Conservation (phyloP, 2,113 vertebrate species). For the Trogon melanurus region DNA sequence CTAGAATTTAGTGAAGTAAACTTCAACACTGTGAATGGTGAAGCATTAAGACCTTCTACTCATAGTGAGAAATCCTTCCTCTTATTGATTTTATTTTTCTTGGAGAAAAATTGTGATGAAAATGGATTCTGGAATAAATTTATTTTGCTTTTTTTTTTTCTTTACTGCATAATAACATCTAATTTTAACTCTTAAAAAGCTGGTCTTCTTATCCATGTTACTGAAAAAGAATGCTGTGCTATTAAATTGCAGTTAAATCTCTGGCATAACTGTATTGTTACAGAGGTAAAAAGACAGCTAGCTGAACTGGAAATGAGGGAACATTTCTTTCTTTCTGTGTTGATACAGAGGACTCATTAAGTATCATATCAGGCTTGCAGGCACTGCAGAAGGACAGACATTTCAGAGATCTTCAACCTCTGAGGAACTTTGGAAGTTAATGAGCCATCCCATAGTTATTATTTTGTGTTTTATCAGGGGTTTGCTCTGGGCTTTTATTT, state of each 20-base stretch:
- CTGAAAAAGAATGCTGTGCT: neutral
- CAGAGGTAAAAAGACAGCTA: neutral
- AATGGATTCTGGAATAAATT: slow-evolving; percentile 4
- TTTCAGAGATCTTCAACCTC: slow-evolving; percentile 25
- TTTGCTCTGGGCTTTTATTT: slow-evolving; percentile 41
- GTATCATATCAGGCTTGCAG: neutral
- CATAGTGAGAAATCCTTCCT: neutral
- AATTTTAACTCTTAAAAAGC: slow-evolving; percentile 6
- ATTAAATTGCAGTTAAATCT: neutral
- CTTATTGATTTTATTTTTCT: slow-evolving; percentile 16
- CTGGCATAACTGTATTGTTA: neutral
- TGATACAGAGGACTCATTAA: slow-evolving; percentile 44
- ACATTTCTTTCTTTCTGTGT: neutral
- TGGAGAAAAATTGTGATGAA: neutral
- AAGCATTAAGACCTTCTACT: neutral
- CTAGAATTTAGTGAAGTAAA: neutral
- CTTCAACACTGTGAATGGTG: neutral
- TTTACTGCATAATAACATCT: neutral
- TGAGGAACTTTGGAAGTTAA: slow-evolving; percentile 45
- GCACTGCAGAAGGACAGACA: slow-evolving; percentile 21
- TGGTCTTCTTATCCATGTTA: neutral
- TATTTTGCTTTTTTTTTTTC: neutral
- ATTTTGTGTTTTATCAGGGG: slow-evolving; percentile 18
- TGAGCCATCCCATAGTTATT: slow-evolving; percentile 44
- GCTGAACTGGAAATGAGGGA: neutral